These are phyloP conservation scores for Sitodiplosis mosellana DNA, from an alignment of 1,140 invertebrate species.

Conservation along the genomic window DNA sequence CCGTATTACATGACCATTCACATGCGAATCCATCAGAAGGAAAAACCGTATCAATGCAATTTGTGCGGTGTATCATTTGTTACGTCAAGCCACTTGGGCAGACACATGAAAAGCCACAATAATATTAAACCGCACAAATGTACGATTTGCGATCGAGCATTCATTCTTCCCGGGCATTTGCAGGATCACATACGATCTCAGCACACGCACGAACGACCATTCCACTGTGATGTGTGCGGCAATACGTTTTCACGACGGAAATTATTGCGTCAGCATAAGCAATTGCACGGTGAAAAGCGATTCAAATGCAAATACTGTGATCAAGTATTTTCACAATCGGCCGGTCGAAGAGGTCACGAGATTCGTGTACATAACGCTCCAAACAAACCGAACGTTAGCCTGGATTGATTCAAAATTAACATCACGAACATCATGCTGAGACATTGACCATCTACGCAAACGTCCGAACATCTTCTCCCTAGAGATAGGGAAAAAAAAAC, in stretches of 20 bases:
- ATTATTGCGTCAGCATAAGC: background rate
- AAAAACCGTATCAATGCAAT: slow-evolving; percentile 3
- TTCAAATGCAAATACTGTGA: too few species aligned
- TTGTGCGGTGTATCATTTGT: slow-evolving; percentile 1
- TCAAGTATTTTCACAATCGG: too few species aligned
- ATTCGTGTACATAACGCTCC: too few species aligned
- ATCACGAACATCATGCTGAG: too few species aligned
- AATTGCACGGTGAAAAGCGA: background rate
- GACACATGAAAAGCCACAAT: slow-evolving; percentile 23
- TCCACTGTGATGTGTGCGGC: slow-evolving; percentile 12
- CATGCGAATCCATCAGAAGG: slow-evolving; percentile 3
- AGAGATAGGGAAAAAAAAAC: too few species aligned
- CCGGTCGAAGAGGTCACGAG: too few species aligned
- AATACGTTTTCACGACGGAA: slow-evolving; percentile 20
- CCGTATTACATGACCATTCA: slow-evolving; percentile 1
- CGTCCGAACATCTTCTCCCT: too few species aligned
- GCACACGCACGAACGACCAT: slow-evolving; percentile 5
- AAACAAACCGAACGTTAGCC: too few species aligned
- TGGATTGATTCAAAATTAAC: too few species aligned
- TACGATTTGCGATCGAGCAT: slow-evolving; percentile 1
- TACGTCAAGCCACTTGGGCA: slow-evolving; percentile 18
- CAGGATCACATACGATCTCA: background rate
- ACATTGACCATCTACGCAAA: too few species aligned
- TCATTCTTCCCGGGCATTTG: background rate
- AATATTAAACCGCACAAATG: slow-evolving; percentile 25